Conservation (phyloP, 92 coral and sea anemone genomes). For the Zoanthus solanderi region DNA sequence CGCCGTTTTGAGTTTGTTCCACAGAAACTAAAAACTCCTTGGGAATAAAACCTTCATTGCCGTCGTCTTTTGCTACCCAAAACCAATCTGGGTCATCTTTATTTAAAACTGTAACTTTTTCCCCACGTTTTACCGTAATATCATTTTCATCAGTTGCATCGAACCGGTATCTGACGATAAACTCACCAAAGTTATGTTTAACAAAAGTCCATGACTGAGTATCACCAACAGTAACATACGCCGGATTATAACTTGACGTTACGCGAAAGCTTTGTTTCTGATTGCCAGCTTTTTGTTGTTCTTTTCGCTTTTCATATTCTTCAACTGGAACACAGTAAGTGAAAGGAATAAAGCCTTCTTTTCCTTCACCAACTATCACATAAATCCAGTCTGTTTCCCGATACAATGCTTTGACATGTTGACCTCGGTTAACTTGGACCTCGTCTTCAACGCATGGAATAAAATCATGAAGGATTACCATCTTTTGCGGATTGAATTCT, state of each 20-base stretch:
- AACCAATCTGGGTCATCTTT: slow-evolving; percentile 96
- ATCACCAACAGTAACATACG: slow-evolving; percentile 44
- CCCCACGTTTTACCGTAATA: slow-evolving; percentile 81
- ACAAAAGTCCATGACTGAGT: slow-evolving; percentile 66
- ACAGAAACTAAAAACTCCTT: slow-evolving; percentile 78
- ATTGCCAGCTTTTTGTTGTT: slow-evolving; percentile 63
- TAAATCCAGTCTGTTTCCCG: slow-evolving; percentile 96
- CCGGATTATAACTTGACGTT: slow-evolving; percentile 65
- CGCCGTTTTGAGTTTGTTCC: slow-evolving; percentile 63
- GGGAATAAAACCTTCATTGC: slow-evolving; percentile 91
- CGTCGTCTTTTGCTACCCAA: slow-evolving; percentile 80
- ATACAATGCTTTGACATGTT: slow-evolving; percentile 90
- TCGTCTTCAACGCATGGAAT: slow-evolving; percentile 98
- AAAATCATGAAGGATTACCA: slow-evolving; percentile 95
- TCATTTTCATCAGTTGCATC: slow-evolving; percentile 93
- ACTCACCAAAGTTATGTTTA: slow-evolving; percentile 85
- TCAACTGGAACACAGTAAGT: slow-evolving; percentile 88
- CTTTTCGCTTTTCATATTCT: slow-evolving; percentile 82
- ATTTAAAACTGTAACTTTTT: slow-evolving; percentile 80
- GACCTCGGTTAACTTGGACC: slow-evolving; percentile 87
- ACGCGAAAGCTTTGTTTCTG: slow-evolving; percentile 64
- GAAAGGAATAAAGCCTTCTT: slow-evolving; percentile 94
- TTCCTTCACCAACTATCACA: slow-evolving; percentile 79
- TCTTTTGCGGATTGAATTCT: slow-evolving; percentile 89
- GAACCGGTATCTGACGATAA: slow-evolving; percentile 82